These are phyloP conservation scores for Cerceris ruficornis DNA, from an alignment of 2,888 invertebrate species.

Conservation along the genomic window DNA sequence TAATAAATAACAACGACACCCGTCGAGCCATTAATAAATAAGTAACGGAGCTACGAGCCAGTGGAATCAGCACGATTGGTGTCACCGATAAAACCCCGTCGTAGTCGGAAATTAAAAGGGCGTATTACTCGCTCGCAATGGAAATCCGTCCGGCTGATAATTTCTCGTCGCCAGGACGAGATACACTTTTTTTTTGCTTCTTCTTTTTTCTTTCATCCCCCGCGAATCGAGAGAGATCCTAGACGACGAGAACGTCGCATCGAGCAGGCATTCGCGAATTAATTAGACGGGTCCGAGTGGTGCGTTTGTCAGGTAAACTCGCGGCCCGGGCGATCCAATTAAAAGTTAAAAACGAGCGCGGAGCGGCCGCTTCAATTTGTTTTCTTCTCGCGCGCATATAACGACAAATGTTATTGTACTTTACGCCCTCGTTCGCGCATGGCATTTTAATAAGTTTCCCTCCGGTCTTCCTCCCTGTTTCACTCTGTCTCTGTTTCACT, in stretches of 20 bases:
- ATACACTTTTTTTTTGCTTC: background rate
- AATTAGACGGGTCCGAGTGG: conserved; percentile 54
- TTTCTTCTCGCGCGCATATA: conserved; percentile 49
- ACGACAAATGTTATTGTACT: conserved; percentile 62
- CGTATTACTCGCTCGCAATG: background rate
- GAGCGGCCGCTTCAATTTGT: conserved; percentile 50
- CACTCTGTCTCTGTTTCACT: background rate
- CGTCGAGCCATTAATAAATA: background rate
- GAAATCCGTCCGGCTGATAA: conserved; percentile 1
- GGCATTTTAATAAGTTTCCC: conserved; percentile 59
- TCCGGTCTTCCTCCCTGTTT: background rate
- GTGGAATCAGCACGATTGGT: background rate
- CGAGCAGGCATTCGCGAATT: conserved; percentile 48
- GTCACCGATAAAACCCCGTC: background rate
- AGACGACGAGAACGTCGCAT: conserved; percentile 14
- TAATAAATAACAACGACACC: background rate
- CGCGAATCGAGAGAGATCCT: background rate
- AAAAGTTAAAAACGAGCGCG: conserved; percentile 65
- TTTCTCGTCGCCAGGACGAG: background rate
- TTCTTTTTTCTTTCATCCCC: conserved; percentile 1
- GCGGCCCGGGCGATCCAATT: conserved; percentile 60
- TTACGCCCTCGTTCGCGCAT: conserved; percentile 32
- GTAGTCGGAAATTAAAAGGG: background rate
- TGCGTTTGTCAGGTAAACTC: conserved; percentile 36
- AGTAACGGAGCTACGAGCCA: background rate